Evolutionary conservation across 2,888 invertebrate genomes (phyloP), one percentile per base, ranked within the genome.

Genomic region (Leptarthrus brevirostris): DNA sequence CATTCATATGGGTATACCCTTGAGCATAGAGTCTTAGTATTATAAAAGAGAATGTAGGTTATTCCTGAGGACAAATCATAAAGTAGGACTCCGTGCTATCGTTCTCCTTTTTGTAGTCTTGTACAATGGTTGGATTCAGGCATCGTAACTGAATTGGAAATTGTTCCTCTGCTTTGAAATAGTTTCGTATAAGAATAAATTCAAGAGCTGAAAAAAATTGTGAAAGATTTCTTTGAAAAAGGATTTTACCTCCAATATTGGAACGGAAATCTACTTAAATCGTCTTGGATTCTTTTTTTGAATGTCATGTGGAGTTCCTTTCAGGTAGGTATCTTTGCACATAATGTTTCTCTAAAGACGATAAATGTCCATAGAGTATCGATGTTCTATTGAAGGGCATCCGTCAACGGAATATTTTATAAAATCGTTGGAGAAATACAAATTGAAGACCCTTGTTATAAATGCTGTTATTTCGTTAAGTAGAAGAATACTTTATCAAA

Each of bases 111-210:
- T 58, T 12, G 34, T 58, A 36, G 20, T 36, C n/a, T n/a, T 58
- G 40, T 36, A 36, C 40, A 58, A 58, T 58, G 36, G 18, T 18
- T 58, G 34, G 20, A 58, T 34, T 12, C 58, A 10, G 18, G 18
- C n/a, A 58, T 34, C 16, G 18, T 20, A 58, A 34, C 34, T 58
- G 36, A 58, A 40, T 58, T 58, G 34, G 58, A 58, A 58, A 58
- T 2, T 36, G 30, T 36, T 20, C 36, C 40, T 12, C 2, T 18
- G 58, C 20, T 20, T 36, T 34, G 58, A 40, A 58, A 58, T 58
- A 36, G 58, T 58, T 58, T 58, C 40, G 12, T 26, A 58, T 58
- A 58, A 36, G 58, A 58, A 58, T 58, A 36, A 58, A 58, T 58
- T 36, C 58, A 58, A 16, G 4, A 26, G 2, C 14, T 4, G 36